phyloP scores from a whole-genome alignment of 2,888 invertebrate species.

The Oasisia sp. region DNA sequence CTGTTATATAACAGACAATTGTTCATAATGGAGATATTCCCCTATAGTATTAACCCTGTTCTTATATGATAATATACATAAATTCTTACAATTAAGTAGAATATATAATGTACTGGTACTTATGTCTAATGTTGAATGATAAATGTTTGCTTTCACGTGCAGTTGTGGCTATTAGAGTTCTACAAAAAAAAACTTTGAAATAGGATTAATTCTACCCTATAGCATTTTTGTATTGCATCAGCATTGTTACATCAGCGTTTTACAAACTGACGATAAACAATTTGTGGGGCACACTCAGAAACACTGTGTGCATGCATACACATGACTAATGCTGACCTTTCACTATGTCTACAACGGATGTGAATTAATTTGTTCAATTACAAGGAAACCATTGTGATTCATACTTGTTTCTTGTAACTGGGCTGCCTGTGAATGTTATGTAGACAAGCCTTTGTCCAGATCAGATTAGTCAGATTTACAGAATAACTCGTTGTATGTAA shows the following conservation, averaged over 20 bases:
- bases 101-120: too few relatives aligned
- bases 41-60: too few relatives aligned
- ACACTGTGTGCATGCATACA: not conserved
- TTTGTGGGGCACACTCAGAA: not conserved
- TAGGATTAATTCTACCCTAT: not conserved
- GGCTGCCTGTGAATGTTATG: not conserved
- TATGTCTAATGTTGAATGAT: not conserved
- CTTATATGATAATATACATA: too few relatives aligned
- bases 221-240: not conserved
- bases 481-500: not conserved
- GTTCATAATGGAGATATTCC: too few relatives aligned
- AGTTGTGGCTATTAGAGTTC: not conserved
- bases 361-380: not conserved
- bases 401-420: not conserved
- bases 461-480: not conserved
- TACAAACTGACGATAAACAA: not conserved
- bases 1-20: too few relatives aligned
- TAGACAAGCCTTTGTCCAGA: not conserved
- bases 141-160: not conserved
- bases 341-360: not conserved
- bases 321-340: not conserved
- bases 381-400: not conserved
- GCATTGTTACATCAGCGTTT: not conserved
- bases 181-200: not conserved
- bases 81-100: too few relatives aligned